Conservation (phyloP, 2,888 invertebrate genomes). For the Scaeva pyrastri region DNA sequence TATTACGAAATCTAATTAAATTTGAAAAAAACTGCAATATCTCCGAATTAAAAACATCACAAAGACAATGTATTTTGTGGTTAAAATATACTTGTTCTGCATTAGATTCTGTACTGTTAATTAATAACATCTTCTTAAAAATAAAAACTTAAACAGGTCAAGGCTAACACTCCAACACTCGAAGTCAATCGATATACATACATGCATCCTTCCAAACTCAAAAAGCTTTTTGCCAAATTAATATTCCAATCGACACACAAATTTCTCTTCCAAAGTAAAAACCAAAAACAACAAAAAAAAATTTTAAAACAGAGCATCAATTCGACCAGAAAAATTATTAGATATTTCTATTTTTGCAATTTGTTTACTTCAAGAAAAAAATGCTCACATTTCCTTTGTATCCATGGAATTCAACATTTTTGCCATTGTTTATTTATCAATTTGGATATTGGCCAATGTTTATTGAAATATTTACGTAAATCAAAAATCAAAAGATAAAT, state of each 20-base stretch:
- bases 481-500: slow-evolving; percentile 47
- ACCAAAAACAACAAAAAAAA: not conserved
- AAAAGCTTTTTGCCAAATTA: not conserved
- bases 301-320: not conserved
- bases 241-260: slow-evolving; percentile 7
- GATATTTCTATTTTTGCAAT: slow-evolving; percentile 58
- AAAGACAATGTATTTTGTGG: too few relatives aligned
- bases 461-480: slow-evolving; percentile 73
- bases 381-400: slow-evolving; percentile 62
- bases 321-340: slow-evolving; percentile 21
- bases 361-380: slow-evolving; percentile 43
- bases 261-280: slow-evolving; percentile 14
- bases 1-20: too few relatives aligned
- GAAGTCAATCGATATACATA: not conserved
- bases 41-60: too few relatives aligned
- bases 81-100: too few relatives aligned
- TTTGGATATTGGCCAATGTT: slow-evolving; percentile 74
- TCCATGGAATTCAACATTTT: slow-evolving; percentile 72
- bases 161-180: not conserved
- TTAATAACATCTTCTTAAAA: too few relatives aligned
- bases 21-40: too few relatives aligned
- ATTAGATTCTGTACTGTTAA: too few relatives aligned
- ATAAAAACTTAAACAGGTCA: not conserved
- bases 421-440: slow-evolving; percentile 70
- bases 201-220: not conserved